Base-by-base conservation (phyloP, 2,888 invertebrate genomes). In the Alitta virens region DNA sequence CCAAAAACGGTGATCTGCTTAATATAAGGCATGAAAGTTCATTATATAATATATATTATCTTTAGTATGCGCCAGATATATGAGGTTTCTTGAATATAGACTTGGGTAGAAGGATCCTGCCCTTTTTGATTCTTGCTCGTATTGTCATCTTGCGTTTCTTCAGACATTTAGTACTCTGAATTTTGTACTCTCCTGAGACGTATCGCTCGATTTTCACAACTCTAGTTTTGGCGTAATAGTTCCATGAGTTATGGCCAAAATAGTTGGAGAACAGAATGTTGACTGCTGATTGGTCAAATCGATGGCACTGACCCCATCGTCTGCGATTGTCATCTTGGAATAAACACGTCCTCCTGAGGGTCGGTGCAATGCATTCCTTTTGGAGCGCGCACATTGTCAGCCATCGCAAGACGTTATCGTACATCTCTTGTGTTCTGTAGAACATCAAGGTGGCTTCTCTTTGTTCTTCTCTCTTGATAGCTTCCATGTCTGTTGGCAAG, bases 271-370 rank as follows among this genome's bases (percentile, higher is more conserved):
- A 57, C 16, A 82, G 65, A 12, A 82, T 71, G 63, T 82, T 82
- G 18, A 82, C 68, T 5, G 78, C 80, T 0, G 82, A 81, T 69
- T 81, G 79, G 53, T 80, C 78, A 56, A 71, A 80, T 14, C 75
- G 62, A 67, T 80, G 46, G n/a, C 46, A 46, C 5, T 16, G 46
- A 18, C 46, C 46, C 46, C 46, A 46, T 5, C 21, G n/a, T 21
- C 46, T 46, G 46, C n/a, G 21, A 16, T 46, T 46, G 46, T 46
- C 46, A 18, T 21, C n/a, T n/a, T 46, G 3, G n/a, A 46, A 46
- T 5, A 5, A 16, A n/a, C 46, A 46, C 5, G 46, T 21, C 26
- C 67, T 58, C 1, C 75, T 60, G 0, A 75, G 73, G 1, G 65
- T 60, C 2, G 81, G 82, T 1, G 75, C 71, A 63, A 81, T 69